Percentiles rank a stretch among this genome's conserved stretches.
Evolutionary conservation across 2,888 invertebrate genomes (phyloP).

Genomic region (Ennomos erosarius): DNA sequence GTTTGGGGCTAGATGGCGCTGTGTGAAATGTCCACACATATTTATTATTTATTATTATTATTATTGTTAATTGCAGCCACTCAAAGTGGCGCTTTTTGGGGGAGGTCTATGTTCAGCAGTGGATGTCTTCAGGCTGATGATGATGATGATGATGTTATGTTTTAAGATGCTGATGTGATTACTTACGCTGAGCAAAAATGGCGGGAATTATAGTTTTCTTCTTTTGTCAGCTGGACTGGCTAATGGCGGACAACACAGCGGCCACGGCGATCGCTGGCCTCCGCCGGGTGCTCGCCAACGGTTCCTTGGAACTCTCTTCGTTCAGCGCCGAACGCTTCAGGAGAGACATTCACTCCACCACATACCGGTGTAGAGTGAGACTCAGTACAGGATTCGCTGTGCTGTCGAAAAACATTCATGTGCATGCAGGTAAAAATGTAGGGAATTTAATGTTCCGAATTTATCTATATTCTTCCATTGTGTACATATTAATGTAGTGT

Average conservation of each 20-base stretch:
- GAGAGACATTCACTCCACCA: slow-evolving; percentile 93
- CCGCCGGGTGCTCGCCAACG: slow-evolving; percentile 91
- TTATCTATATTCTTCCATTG: too few relatives aligned
- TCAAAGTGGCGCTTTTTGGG: too few relatives aligned
- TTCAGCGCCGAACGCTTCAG: slow-evolving; percentile 93
- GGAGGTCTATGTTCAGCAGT: too few relatives aligned
- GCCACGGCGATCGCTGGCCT: slow-evolving; percentile 88
- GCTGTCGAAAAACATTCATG: slow-evolving; percentile 93
- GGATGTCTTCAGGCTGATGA: too few relatives aligned
- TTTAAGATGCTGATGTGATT: neutral
- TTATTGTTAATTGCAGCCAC: too few relatives aligned
- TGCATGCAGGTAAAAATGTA: slow-evolving; percentile 91
- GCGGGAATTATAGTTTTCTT: slow-evolving; percentile 2
- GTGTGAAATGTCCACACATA: too few relatives aligned
- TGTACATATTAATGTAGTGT: too few relatives aligned
- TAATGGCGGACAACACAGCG: slow-evolving; percentile 89
- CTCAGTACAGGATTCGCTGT: slow-evolving; percentile 84
- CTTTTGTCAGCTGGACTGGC: slow-evolving; percentile 89
- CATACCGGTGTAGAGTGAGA: slow-evolving; percentile 88
- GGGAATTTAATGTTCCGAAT: too few relatives aligned
- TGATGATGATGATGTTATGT: too few relatives aligned
- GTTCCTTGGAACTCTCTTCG: slow-evolving; percentile 93
- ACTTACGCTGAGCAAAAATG: neutral
- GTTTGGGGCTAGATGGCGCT: too few relatives aligned
- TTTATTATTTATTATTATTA: too few relatives aligned